These are phyloP conservation scores for Spodoptera exigua DNA, from an alignment of 2,888 invertebrate species.

Conservation along the genomic window DNA sequence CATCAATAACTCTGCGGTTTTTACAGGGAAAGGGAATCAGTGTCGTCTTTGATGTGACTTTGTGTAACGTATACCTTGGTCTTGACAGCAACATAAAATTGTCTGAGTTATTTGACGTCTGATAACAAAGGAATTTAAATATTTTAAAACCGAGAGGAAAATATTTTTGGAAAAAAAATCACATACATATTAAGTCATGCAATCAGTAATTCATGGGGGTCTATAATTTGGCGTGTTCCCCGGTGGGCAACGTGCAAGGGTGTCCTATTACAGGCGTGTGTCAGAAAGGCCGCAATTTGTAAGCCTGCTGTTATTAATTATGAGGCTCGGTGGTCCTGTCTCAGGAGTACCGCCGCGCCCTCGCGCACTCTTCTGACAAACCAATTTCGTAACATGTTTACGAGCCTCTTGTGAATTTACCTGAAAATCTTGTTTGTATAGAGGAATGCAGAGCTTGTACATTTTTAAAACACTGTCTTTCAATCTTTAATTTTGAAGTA, in stretches of 20 bases:
- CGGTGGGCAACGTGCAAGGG: constrained; percentile 58
- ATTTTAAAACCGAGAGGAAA: constrained; percentile 10
- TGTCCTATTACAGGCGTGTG: constrained; percentile 60
- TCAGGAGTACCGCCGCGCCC: constrained; percentile 46
- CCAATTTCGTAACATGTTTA: constrained; percentile 68
- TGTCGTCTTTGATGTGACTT: constrained; percentile 48
- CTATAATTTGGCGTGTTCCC: constrained; percentile 68
- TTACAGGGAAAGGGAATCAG: constrained; percentile 22
- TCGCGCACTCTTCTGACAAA: constrained; percentile 63
- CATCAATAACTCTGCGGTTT: constrained; percentile 45
- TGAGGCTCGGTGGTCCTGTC: constrained; percentile 67
- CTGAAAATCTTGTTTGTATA: constrained; percentile 25
- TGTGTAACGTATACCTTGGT: constrained; percentile 14
- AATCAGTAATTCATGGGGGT: constrained; percentile 58
- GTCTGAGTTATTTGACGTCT: constrained; percentile 2
- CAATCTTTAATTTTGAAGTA: not conserved
- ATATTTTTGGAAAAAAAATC: constrained; percentile 52
- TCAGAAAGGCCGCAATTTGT: constrained; percentile 72
- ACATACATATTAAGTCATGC: constrained; percentile 68
- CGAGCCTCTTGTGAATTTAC: constrained; percentile 33
- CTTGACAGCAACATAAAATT: constrained; percentile 9
- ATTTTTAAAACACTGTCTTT: no score
- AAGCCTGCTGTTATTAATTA: constrained; percentile 76
- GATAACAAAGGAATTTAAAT: constrained; percentile 2
- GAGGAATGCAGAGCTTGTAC: constrained; percentile 1